Conservation (phyloP, 2,888 invertebrate genomes). For the Physocephala rufipes region DNA sequence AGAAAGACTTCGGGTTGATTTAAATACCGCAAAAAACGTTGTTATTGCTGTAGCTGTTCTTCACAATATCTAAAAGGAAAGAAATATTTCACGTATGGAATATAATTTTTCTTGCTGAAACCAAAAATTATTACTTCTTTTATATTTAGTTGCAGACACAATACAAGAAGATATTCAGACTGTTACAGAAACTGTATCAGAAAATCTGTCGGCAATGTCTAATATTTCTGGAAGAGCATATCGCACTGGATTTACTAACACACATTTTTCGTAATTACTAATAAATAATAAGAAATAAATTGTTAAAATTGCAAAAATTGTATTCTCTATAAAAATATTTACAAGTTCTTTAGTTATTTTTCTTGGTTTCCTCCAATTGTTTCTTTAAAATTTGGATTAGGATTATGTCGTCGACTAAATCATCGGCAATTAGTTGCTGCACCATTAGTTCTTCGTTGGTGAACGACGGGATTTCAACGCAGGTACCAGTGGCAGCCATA, state of each 20-base stretch:
- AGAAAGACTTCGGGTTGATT: conserved; percentile 35
- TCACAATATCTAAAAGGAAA: conserved; percentile 32
- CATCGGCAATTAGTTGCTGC: too few relatives aligned
- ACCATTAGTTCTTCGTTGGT: too few relatives aligned
- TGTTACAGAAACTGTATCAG: neutral
- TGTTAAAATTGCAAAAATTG: neutral
- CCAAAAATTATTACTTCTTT: neutral
- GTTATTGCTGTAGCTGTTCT: conserved; percentile 26
- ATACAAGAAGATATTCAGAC: neutral
- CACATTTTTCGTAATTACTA: neutral
- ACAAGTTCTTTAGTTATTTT: too few relatives aligned
- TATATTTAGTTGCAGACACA: neutral
- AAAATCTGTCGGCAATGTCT: neutral
- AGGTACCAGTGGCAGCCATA: too few relatives aligned
- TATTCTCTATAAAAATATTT: neutral
- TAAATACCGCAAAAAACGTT: conserved; percentile 35
- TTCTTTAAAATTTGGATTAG: too few relatives aligned
- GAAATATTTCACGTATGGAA: conserved; percentile 24
- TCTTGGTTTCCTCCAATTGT: too few relatives aligned
- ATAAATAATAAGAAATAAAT: neutral
- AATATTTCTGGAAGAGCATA: neutral
- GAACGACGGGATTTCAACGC: too few relatives aligned
- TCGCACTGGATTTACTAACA: conserved; percentile 7
- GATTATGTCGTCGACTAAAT: too few relatives aligned
- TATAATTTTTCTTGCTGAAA: neutral